Evolutionary conservation across 2,888 invertebrate genomes (phyloP).

Genomic region (Mayetiola destructor): DNA sequence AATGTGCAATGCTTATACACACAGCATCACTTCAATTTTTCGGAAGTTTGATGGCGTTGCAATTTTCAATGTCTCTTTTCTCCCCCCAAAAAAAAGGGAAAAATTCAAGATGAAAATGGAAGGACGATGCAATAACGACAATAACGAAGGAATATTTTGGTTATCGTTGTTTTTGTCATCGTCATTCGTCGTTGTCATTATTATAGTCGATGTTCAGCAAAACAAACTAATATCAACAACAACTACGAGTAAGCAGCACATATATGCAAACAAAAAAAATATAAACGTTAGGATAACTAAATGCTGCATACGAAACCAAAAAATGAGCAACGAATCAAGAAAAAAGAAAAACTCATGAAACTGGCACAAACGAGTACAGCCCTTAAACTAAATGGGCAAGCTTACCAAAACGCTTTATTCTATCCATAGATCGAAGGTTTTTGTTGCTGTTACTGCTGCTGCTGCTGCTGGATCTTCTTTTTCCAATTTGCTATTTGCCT

Average conservation of each 20-base stretch:
- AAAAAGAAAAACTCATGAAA: background rate
- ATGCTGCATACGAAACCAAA: background rate
- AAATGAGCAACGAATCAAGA: background rate
- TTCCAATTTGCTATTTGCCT: too few species aligned
- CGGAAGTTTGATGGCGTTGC: too few species aligned
- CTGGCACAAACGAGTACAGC: background rate
- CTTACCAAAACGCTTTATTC: conserved; percentile 8
- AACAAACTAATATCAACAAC: too few species aligned
- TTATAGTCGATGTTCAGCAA: background rate
- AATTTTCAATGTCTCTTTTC: too few species aligned
- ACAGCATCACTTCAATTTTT: background rate
- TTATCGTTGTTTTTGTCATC: conserved; percentile 10
- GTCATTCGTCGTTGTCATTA: conserved; percentile 12
- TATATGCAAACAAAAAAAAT: background rate
- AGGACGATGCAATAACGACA: too few species aligned
- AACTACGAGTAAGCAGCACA: background rate
- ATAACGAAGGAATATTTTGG: conserved; percentile 1
- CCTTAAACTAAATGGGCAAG: conserved; percentile 5
- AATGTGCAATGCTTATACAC: conserved; percentile 1
- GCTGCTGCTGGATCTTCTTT: background rate
- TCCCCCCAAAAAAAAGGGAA: too few species aligned
- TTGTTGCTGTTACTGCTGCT: background rate
- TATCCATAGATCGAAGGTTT: background rate
- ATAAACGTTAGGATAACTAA: background rate
- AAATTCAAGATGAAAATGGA: too few species aligned